phyloP scores from a whole-genome alignment of 2,113 vertebrate species.

The Carassius carassius region DNA sequence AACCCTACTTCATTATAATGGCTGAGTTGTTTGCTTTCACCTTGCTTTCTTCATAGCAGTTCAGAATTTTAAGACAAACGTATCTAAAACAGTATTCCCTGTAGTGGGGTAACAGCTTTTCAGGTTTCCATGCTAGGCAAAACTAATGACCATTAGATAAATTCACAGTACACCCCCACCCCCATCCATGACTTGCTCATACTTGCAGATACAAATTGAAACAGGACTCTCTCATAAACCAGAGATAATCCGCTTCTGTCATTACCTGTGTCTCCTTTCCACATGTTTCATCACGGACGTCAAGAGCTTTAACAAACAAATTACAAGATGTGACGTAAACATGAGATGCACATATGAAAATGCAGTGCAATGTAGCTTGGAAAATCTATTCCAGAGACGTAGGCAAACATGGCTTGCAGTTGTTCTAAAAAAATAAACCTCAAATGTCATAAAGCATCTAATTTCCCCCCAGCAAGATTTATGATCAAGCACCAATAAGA shows the following conservation, averaged over 20 bases:
- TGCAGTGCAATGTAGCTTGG: neutral
- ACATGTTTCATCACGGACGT: neutral
- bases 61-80: neutral
- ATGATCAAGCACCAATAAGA: neutral
- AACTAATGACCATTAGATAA: neutral
- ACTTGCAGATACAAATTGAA: neutral
- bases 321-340: neutral
- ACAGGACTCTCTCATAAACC: neutral
- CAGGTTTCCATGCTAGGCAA: neutral
- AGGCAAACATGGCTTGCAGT: neutral
- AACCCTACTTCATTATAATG: slow-evolving; percentile 17
- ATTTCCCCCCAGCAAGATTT: neutral
- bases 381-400: neutral
- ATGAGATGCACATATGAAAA: neutral
- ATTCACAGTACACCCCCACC: neutral
- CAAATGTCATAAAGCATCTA: neutral
- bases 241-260: neutral
- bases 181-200: slow-evolving; percentile 3
- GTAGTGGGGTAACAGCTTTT: slow-evolving; percentile 8
- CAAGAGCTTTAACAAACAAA: neutral
- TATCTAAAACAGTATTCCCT: neutral
- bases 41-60: neutral
- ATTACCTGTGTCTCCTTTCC: neutral
- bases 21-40: slow-evolving; percentile 13
- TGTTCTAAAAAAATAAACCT: neutral